These are phyloP conservation scores for Borostomias antarcticus DNA, from an alignment of 2,797 vertebrate species.

Conservation along the genomic window DNA sequence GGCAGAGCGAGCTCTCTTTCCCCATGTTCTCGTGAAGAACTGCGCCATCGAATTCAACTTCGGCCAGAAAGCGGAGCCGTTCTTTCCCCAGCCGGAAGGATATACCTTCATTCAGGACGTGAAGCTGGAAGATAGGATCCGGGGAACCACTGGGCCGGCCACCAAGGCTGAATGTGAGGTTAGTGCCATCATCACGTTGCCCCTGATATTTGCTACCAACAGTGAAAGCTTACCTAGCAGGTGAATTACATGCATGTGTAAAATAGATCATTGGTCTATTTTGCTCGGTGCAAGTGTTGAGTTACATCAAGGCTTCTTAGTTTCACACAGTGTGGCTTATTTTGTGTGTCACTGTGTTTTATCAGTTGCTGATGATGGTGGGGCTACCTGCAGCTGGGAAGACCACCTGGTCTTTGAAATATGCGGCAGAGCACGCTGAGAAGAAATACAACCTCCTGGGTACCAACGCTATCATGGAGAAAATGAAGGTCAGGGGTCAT, in stretches of 20 bases:
- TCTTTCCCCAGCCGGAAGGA: constrained; percentile 80
- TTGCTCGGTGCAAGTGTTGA: no score
- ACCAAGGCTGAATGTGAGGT: constrained; percentile 92
- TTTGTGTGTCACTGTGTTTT: not conserved
- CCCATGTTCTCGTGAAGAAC: constrained; percentile 91
- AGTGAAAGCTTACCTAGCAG: not conserved
- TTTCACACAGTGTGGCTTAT: not conserved
- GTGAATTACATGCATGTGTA: not conserved
- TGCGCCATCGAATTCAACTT: constrained; percentile 94
- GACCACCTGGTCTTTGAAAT: constrained; percentile 91
- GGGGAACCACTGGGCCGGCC: constrained; percentile 83
- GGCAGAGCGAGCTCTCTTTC: constrained; percentile 83
- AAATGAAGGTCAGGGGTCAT: constrained; percentile 86
- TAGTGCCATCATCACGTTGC: constrained; percentile 27
- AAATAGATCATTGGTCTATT: no score
- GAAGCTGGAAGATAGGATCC: constrained; percentile 75
- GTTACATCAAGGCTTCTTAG: not conserved
- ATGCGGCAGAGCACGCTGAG: constrained; percentile 81
- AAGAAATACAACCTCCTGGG: constrained; percentile 95
- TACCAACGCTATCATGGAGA: constrained; percentile 96
- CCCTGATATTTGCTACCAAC: not conserved
- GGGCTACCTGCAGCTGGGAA: constrained; percentile 93
- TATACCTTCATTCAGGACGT: constrained; percentile 87
- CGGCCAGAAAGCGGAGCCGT: constrained; percentile 82
- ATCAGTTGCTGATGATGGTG: constrained; percentile 94